These are phyloP conservation scores for Eolophus roseicapilla DNA, from an alignment of 2,113 vertebrate genomes.

Conservation along the genomic window DNA sequence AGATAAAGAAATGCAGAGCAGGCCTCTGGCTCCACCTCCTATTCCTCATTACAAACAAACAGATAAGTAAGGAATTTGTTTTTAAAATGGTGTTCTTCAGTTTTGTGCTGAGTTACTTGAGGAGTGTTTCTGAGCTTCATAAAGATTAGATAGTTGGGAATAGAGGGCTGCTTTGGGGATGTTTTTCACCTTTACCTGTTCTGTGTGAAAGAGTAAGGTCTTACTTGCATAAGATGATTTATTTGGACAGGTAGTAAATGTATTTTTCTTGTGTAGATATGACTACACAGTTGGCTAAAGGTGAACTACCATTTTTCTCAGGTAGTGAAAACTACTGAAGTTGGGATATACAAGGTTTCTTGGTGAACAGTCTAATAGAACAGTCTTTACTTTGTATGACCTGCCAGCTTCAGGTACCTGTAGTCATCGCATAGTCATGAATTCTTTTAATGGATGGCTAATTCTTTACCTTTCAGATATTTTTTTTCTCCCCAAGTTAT, in stretches of 20 bases:
- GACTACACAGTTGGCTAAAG: neutral
- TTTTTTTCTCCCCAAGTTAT: neutral
- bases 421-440: neutral
- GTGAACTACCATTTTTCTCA: neutral
- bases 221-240: neutral
- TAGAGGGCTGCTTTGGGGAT: neutral
- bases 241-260: neutral
- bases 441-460: neutral
- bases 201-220: neutral
- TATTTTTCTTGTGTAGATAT: neutral
- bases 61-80: slow-evolving; percentile 82
- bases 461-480: neutral
- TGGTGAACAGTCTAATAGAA: neutral
- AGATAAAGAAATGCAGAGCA: slow-evolving; percentile 83
- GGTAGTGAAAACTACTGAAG: neutral
- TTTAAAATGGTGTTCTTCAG: neutral
- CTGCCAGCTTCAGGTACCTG: neutral
- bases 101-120: neutral
- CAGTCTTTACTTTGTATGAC: neutral
- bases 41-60: slow-evolving; percentile 90
- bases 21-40: slow-evolving; percentile 82
- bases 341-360: neutral
- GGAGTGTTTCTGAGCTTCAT: neutral
- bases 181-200: neutral
- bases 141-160: neutral